Conservation (phyloP, 2,113 vertebrate species). For the Alligator mississippiensis region DNA sequence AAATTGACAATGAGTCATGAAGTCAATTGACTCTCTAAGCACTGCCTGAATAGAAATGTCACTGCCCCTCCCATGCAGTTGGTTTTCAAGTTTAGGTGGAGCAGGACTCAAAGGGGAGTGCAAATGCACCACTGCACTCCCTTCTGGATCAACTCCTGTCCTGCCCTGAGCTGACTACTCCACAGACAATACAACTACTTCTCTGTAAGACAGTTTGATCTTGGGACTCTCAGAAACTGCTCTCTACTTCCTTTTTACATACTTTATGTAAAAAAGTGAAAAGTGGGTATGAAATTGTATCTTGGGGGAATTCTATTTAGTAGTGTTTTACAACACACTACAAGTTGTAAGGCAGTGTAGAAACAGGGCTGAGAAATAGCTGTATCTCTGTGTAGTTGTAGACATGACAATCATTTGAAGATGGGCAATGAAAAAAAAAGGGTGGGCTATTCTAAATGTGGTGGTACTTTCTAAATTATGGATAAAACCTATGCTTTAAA, state of each 20-base stretch:
- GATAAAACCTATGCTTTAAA: constrained; percentile 14
- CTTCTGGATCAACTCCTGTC: too few species aligned
- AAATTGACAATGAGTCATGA: too few species aligned
- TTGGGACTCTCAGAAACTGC: neutral
- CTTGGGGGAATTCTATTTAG: neutral
- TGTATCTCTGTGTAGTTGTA: neutral
- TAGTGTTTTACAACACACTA: neutral
- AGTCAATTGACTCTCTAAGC: too few species aligned
- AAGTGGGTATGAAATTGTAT: neutral
- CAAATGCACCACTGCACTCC: too few species aligned
- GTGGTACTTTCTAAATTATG: neutral
- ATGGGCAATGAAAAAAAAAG: neutral
- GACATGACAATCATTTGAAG: neutral
- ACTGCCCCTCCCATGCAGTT: too few species aligned
- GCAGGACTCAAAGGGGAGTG: too few species aligned
- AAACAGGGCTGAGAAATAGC: neutral
- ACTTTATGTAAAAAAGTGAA: neutral
- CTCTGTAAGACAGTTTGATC: neutral
- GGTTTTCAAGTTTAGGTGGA: too few species aligned
- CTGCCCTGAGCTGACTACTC: neutral
- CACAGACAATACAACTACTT: neutral
- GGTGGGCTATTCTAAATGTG: neutral
- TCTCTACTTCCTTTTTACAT: neutral
- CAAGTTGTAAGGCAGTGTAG: neutral
- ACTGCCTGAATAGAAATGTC: too few species aligned